Evolutionary conservation across 2,113 vertebrate species (phyloP), one percentile per base, ranked within the genome.

Genomic region (Physeter macrocephalus): DNA sequence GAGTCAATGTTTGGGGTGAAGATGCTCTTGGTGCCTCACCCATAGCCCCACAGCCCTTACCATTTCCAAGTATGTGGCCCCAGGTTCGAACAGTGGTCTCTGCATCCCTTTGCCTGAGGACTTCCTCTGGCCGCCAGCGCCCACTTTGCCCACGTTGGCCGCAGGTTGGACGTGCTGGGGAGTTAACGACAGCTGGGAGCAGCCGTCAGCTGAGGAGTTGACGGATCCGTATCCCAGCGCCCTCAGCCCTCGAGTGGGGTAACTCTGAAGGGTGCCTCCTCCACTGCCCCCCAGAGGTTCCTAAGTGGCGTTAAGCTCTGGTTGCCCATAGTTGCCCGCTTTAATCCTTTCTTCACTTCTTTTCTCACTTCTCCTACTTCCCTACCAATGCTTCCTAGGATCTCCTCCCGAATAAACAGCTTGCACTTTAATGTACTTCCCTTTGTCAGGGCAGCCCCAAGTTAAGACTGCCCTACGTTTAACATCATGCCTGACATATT

Each of bases 1-100:
- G 46, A 74, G 83, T 85, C 66, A 21, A 69, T 21, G 54, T 75
- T 36, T 66, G 77, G 81, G 36, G 43, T n/a, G 17, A 82, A 83
- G 67, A 57, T 89, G 92, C 57, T 87, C n/a, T 36, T 27, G 66
- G 18, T 23, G 61, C 36, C 21, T 43, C 17, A 25, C 25, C 36
- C 34, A 4, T 5, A 20, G 39, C 18, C 21, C 31, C 17, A 21
- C 8, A 78, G 34, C 72, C 72, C 52, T 43, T 4, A 43, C 66
- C 3, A 2, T 61, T n/a, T n/a, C 59, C 27, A 34, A 0, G 31
- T 5, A 1, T 7, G 9, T 1, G 31, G 36, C 52, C 52, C 17
- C 62, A 5, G 34, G 54, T 10, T 15, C 83, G 18, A 66, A 64
- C 41, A 6, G 4, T 11, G 14, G 46, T 41, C 39, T 62, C 21